Conservation (phyloP, 2,888 invertebrate species). For the Koerneria pararmatus region DNA sequence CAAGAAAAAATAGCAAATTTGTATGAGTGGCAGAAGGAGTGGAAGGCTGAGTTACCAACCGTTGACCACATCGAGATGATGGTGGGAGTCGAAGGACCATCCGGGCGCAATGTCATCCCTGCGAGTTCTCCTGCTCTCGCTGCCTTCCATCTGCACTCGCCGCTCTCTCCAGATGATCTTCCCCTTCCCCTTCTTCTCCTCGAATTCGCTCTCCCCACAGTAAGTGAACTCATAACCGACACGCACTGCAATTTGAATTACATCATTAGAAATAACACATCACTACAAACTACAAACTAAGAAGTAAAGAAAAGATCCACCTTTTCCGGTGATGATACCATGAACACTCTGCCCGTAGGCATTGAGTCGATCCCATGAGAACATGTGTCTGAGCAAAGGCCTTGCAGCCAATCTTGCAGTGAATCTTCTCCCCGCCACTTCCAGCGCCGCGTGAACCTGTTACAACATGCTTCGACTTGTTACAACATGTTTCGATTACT, state of each 20-base stretch:
- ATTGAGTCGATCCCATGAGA: constrained; percentile 95
- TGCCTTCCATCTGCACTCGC: constrained; percentile 73
- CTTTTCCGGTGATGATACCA: constrained; percentile 87
- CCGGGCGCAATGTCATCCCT: constrained; percentile 63
- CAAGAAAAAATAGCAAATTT: background rate
- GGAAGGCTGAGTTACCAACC: constrained; percentile 65
- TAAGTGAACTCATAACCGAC: constrained; percentile 86
- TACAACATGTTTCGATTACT: too few relatives aligned
- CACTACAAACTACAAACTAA: too few relatives aligned
- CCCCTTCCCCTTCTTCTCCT: background rate
- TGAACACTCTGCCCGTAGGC: constrained; percentile 96
- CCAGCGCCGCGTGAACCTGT: constrained; percentile 86
- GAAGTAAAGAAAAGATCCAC: too few relatives aligned
- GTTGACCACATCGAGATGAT: constrained; percentile 96
- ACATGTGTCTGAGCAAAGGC: constrained; percentile 66
- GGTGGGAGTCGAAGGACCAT: constrained; percentile 95
- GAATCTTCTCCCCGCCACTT: constrained; percentile 67
- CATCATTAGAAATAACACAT: too few relatives aligned
- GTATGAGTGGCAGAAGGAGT: background rate
- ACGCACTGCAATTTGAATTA: constrained; percentile 39
- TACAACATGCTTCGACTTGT: too few relatives aligned
- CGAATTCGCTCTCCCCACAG: constrained; percentile 62
- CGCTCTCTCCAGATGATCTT: constrained; percentile 85
- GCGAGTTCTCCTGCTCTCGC: constrained; percentile 12
- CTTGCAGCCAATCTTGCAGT: constrained; percentile 91